A percentile compares a stretch with the other conserved stretches of the same genome.
Evolutionary conservation across 1,140 invertebrate genomes (phyloP).

Genomic region (Drosophila guanche): DNA sequence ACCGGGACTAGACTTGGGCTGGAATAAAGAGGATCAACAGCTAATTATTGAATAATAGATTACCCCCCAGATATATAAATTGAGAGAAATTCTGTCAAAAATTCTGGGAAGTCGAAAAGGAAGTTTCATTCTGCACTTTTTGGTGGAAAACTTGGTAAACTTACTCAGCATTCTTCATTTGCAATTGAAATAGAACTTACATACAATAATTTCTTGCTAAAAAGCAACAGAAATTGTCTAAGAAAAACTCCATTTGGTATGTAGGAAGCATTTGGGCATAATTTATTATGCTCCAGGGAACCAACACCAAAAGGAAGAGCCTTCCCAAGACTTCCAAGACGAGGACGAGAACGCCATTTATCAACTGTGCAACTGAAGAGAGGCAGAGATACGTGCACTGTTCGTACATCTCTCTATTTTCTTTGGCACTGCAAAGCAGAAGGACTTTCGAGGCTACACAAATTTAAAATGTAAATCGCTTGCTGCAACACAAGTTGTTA

Average conservation of each 20-base stretch:
- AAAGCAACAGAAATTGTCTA: not conserved
- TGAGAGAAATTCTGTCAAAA: not conserved
- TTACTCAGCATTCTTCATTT: too few species aligned
- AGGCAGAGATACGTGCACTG: constrained; percentile 30
- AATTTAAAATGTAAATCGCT: constrained; percentile 72
- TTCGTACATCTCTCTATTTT: constrained; percentile 12
- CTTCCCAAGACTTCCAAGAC: constrained; percentile 22
- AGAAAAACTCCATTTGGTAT: constrained; percentile 33
- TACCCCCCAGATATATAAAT: not conserved
- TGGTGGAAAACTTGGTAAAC: too few species aligned
- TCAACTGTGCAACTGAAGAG: constrained; percentile 60
- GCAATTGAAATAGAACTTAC: constrained; percentile 5
- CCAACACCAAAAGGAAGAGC: constrained; percentile 11
- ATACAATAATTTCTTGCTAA: not conserved
- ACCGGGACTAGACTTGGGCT: not conserved
- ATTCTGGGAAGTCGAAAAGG: too few species aligned
- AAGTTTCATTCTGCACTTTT: too few species aligned
- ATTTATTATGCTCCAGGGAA: constrained; percentile 69
- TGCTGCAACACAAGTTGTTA: constrained; percentile 46
- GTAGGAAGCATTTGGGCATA: constrained; percentile 49
- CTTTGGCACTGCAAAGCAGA: constrained; percentile 19
- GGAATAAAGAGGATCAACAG: constrained; percentile 17
- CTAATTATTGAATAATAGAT: not conserved
- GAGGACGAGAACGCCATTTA: constrained; percentile 56
- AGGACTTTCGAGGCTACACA: constrained; percentile 8